phyloP scores from a whole-genome alignment of 2,113 vertebrate species.

The Xiphophorus hellerii region DNA sequence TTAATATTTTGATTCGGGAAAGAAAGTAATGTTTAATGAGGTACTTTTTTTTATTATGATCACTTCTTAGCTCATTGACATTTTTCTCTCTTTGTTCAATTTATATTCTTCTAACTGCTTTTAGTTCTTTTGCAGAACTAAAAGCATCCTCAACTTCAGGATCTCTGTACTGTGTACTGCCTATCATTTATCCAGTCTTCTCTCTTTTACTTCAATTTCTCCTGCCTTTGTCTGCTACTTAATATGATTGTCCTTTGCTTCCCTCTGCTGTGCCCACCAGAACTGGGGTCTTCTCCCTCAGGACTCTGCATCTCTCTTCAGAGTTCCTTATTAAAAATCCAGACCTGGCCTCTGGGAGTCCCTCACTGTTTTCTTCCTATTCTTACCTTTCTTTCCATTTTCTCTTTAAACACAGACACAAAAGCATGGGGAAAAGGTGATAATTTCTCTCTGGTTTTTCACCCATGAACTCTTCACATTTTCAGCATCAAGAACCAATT shows the following conservation, averaged over 20 bases:
- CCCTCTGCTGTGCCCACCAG: conserved; percentile 35
- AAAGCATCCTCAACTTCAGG: background rate
- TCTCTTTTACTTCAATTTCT: conserved; percentile 12
- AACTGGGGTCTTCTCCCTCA: conserved; percentile 40
- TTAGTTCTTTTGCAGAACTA: background rate
- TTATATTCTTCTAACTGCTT: background rate
- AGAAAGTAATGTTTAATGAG: conserved; percentile 27
- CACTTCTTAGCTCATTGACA: background rate
- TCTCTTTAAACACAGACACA: conserved; percentile 20
- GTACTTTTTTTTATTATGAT: background rate
- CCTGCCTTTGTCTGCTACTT: conserved; percentile 31
- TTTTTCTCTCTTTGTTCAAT: background rate
- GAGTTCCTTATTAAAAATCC: conserved; percentile 61
- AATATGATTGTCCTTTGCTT: conserved; percentile 23
- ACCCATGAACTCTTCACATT: conserved; percentile 40
- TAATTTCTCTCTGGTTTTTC: conserved; percentile 40
- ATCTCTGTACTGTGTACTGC: background rate
- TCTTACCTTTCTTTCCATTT: conserved; percentile 11
- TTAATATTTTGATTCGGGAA: conserved; percentile 50
- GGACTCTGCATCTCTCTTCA: conserved; percentile 41
- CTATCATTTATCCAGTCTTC: background rate
- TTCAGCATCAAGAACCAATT: conserved; percentile 59
- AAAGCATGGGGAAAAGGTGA: conserved; percentile 30
- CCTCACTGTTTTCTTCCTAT: conserved; percentile 21
- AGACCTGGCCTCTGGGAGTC: conserved; percentile 48